Base-by-base conservation (phyloP, 2,888 invertebrate species). In the Eristalis arbustorum region DNA sequence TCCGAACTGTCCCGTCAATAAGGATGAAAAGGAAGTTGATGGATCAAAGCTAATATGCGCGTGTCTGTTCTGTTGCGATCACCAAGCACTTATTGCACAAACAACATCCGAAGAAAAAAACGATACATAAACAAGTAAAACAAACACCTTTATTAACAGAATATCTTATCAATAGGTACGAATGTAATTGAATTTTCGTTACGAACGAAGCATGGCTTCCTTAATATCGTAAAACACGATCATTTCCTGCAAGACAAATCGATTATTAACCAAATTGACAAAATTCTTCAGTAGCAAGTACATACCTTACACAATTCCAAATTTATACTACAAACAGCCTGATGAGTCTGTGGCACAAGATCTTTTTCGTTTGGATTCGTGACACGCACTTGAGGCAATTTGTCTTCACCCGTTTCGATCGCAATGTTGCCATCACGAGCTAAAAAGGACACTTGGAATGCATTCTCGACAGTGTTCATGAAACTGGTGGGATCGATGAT, bases 381-480 rank as follows among this genome's bases (percentile, higher is more conserved):
- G 2, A 91, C 85, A 10, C 84, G 88, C 1, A 92, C 89, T 67
- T 90, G 87, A 0, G 92, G 92, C 69, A 90, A 89, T 1, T 89
- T 90, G 89, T 91, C 92, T 0, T 83, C 72, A 90, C 94, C 93
- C 81, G 92, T 91, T 82, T 92, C 91, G 62, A 95, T 90, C 78
- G 91, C 90, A 6, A 94, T 91, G 28, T 91, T 91, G 49, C 94
- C 94, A 91, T 95, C 95, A 85, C 94, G 92, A 5, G 94, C 91
- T 66, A 95, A 92, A 91, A 95, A 95, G 0, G 95, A 93, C 77
- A 94, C 92, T 90, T 95, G 94, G 89, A 95, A 93, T 88, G 94
- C 93, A 90, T 95, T 95, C 89, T 95, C 94, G 8, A 95, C 93
- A 1, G 94, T 95, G 81, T 92, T 93, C 84, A 94, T 93, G 90